Percentiles rank a stretch among this genome's conserved stretches.
phyloP scores from a whole-genome alignment of 2,113 vertebrate species.

The Sinocyclocheilus anshuiensis region DNA sequence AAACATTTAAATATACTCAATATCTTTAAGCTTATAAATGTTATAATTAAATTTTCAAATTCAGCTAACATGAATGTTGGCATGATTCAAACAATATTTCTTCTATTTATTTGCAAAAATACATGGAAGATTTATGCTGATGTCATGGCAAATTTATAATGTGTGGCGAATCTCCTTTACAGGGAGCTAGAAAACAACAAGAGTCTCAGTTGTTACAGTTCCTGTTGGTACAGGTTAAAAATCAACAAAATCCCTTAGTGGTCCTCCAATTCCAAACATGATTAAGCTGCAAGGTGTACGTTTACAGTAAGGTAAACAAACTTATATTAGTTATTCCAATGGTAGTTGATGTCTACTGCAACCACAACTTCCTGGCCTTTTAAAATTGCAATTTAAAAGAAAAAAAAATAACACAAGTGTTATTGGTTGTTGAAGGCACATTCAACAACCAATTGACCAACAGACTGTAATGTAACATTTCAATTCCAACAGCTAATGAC shows the following conservation, averaged over 20 bases:
- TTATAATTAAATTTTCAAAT: not conserved
- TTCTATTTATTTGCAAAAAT: constrained; percentile 11
- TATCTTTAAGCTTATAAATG: not conserved
- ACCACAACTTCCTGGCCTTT: not conserved
- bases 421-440: not conserved
- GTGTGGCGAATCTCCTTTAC: not conserved
- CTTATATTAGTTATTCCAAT: not conserved
- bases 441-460: not conserved
- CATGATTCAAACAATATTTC: not conserved
- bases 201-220: not conserved
- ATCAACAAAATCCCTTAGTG: not conserved
- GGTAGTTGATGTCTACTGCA: not conserved
- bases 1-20: constrained; percentile 1
- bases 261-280: not conserved
- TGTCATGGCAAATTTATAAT: not conserved
- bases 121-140: not conserved
- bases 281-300: not conserved
- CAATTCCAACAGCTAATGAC: not conserved
- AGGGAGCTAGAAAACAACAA: not conserved
- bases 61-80: not conserved
- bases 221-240: not conserved
- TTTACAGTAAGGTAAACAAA: not conserved
- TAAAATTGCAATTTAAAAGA: not conserved
- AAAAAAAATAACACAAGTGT: too few species aligned
- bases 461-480: not conserved